Evolutionary conservation across 2,113 vertebrate species (phyloP).

Genomic region (Rhinolophus ferrumequinum): DNA sequence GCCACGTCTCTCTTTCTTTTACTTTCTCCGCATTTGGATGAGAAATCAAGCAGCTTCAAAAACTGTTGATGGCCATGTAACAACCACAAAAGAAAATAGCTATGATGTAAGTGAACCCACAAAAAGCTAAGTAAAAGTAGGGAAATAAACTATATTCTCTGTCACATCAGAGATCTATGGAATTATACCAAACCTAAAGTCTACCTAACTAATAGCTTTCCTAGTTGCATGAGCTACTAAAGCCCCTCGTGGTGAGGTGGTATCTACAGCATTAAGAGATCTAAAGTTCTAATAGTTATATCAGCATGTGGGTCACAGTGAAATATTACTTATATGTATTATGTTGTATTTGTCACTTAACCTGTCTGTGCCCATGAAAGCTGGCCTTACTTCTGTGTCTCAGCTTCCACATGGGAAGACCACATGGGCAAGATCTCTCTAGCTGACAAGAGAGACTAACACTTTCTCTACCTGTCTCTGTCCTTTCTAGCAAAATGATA

Average conservation of each 20-base stretch:
- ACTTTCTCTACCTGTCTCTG: neutral
- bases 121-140: neutral
- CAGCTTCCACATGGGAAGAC: neutral
- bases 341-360: neutral
- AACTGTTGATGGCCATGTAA: neutral
- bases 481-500: neutral
- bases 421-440: too few relatives aligned
- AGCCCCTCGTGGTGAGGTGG: neutral
- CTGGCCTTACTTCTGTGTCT: neutral
- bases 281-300: neutral
- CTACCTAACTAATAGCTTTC: neutral
- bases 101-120: neutral
- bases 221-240: neutral
- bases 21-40: neutral
- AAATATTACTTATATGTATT: neutral
- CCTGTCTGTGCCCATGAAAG: neutral
- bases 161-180: neutral
- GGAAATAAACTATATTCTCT: neutral
- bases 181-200: neutral
- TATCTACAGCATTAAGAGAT: neutral
- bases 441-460: neutral
- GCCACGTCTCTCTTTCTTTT: neutral
- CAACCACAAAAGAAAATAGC: neutral
- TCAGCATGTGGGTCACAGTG: neutral
- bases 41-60: neutral